phyloP scores from a whole-genome alignment of 2,113 vertebrate genomes.

The Mesitornis unicolor region DNA sequence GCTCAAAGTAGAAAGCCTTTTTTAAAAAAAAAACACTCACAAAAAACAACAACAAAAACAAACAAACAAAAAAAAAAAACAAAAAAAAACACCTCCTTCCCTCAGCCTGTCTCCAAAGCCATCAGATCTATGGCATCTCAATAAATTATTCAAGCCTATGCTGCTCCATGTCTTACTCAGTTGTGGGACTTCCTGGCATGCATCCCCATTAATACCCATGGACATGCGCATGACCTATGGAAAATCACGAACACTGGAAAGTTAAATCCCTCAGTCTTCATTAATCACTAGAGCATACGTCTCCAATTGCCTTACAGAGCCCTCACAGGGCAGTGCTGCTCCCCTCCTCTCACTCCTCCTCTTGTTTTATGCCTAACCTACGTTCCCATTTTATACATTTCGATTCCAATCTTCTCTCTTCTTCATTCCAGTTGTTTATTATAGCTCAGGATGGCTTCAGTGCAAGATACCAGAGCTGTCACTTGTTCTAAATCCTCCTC shows the following conservation, averaged over 20 bases:
- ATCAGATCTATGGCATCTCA: conserved; percentile 66
- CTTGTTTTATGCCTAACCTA: background rate
- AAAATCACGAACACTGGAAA: background rate
- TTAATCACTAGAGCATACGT: background rate
- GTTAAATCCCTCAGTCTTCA: background rate
- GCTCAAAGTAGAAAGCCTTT: background rate
- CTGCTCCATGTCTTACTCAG: conserved; percentile 42
- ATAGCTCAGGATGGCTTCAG: conserved; percentile 30
- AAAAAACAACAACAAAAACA: too few relatives aligned
- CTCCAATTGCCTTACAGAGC: conserved; percentile 7
- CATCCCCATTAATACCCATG: background rate
- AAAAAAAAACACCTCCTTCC: too few relatives aligned
- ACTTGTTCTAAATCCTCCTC: conserved; percentile 54
- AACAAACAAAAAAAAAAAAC: too few relatives aligned
- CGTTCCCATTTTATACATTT: background rate
- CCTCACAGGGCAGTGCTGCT: background rate
- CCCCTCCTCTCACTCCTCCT: conserved; percentile 18
- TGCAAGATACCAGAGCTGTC: conserved; percentile 57
- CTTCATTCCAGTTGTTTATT: conserved; percentile 42
- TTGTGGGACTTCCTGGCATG: background rate
- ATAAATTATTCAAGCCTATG: conserved; percentile 78
- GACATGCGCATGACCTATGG: background rate
- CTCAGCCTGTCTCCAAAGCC: conserved; percentile 68
- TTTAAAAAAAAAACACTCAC: too few relatives aligned
- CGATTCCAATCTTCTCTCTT: conserved; percentile 26